Evolutionary conservation across 2,797 vertebrate species (phyloP).

Genomic region (Hypotaenidia philippensis): DNA sequence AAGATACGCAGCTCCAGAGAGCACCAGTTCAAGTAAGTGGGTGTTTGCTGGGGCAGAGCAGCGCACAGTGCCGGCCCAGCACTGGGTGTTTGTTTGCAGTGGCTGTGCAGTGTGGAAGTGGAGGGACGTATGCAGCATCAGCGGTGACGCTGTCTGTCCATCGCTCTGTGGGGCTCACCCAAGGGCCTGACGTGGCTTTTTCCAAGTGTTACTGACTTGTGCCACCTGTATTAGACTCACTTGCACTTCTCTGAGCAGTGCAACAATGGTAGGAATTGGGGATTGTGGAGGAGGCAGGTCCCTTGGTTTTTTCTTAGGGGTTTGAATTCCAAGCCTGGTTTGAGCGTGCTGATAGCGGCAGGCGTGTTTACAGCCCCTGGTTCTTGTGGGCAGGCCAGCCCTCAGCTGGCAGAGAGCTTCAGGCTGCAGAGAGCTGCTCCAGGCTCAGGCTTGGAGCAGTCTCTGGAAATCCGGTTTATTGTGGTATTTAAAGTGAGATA

Average conservation of each 20-base stretch:
- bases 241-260: accelerated
- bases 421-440: not conserved
- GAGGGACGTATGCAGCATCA: accelerated
- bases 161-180: not conserved
- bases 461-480: not conserved
- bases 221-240: accelerated
- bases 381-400: not conserved
- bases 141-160: not conserved
- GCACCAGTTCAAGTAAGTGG: constrained; percentile 95
- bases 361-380: not conserved
- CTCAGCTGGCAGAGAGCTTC: not conserved
- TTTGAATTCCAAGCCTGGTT: not conserved
- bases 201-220: not conserved
- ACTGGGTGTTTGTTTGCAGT: accelerated
- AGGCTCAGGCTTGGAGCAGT: not conserved
- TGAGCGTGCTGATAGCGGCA: not conserved
- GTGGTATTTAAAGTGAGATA: not conserved
- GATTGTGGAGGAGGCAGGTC: not conserved
- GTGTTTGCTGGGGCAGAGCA: accelerated
- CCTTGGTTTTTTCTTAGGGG: no score
- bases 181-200: accelerated
- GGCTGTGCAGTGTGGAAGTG: accelerated
- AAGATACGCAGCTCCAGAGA: constrained; percentile 96
- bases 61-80: accelerated
- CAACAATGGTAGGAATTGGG: accelerated